Base-by-base conservation (phyloP, 2,888 invertebrate species). In the Hofmannophila pseudospretella region DNA sequence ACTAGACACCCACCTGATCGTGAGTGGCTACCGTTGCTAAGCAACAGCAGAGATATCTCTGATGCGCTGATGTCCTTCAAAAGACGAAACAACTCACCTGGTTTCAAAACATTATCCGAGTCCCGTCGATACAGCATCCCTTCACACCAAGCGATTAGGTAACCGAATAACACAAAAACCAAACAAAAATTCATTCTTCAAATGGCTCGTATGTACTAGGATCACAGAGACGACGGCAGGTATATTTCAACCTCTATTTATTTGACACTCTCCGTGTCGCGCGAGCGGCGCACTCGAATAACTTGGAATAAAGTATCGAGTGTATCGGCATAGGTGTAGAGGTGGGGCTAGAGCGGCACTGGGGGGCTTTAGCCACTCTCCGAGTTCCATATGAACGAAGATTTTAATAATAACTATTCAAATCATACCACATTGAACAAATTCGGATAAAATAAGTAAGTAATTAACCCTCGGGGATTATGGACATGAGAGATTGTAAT, bases 171-270 rank as follows among this genome's bases (percentile, higher is more conserved):
- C 68, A 78, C 73, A 51, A 78, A 75, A 69, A 81, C 65, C 67
- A 77, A 70, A 74, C 71, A 79, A 63, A 84, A 78, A 75, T 85
- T 84, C 85, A 84, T 85, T 67, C 73, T 77, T 65, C 62, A 67
- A 73, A 74, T 66, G 66, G 62, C 70, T 68, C 74, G 65, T 65
- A 67, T 71, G 67, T 68, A 75, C 72, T 55, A 65, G 75, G 74
- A 76, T 74, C 74, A 71, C 74, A 72, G 67, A 53, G 53, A 54
- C 70, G 71, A 72, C 75, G 68, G 72, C 63, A 61, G 72, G 67
- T 80, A 78, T 84, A 81, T 82, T 74, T 82, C 72, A 77, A 68
- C 65, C 63, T 72, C 74, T 81, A 76, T 82, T 84, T 82, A 82
- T 84, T 81, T 73, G 79, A 80, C 78, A 75, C 64, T 70, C 67